Evolutionary conservation across 2,888 invertebrate genomes (phyloP).

Genomic region (Gandaritis pyraliata): DNA sequence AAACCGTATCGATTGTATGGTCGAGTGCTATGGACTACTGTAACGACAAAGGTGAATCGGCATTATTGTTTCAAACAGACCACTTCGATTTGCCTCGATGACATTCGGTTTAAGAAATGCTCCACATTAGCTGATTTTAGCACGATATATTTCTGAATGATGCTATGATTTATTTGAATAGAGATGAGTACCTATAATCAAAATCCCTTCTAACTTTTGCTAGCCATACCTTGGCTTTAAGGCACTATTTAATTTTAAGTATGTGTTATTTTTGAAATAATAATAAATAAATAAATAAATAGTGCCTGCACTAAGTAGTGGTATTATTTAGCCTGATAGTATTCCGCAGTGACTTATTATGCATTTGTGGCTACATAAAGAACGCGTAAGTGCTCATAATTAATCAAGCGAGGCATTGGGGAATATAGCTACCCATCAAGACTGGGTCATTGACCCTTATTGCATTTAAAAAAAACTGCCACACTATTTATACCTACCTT

Average conservation of each 20-base stretch:
- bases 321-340: background rate
- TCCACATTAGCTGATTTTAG: slow-evolving; percentile 1
- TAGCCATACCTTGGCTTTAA: no score
- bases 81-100: background rate
- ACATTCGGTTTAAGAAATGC: background rate
- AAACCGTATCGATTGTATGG: slow-evolving; percentile 48
- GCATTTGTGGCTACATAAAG: slow-evolving; percentile 36
- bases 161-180: no score
- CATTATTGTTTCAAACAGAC: background rate
- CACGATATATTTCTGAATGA: background rate
- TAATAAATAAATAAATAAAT: no score
- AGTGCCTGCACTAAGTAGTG: no score
- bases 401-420: slow-evolving; percentile 45
- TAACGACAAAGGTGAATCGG: slow-evolving; percentile 1
- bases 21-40: slow-evolving; percentile 28
- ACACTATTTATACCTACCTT: no score
- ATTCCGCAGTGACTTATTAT: slow-evolving; percentile 9
- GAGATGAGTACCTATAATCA: no score
- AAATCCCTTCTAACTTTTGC: no score
- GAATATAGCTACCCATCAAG: slow-evolving; percentile 24
- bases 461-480: no score
- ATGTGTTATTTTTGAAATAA: no score
- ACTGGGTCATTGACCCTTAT: slow-evolving; percentile 43
- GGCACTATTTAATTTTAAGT: no score
- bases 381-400: slow-evolving; percentile 39